Evolutionary conservation across 2,113 vertebrate species (phyloP).

Genomic region (Tenebrosternarchus preto): DNA sequence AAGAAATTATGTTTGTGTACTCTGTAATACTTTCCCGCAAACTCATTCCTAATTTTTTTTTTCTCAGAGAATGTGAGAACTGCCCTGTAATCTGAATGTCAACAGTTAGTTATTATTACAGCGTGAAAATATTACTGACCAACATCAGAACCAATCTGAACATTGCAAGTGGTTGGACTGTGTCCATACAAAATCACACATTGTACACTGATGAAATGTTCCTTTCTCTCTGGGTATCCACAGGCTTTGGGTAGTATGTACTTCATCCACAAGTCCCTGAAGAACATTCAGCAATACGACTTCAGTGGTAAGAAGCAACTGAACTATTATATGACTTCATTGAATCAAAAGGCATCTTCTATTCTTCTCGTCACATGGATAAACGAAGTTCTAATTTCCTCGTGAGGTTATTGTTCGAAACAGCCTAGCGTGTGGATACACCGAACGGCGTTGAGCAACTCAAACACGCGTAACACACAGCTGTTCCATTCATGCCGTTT

Average conservation of each 20-base stretch:
- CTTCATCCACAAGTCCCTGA: constrained; percentile 79
- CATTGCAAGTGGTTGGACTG: not conserved
- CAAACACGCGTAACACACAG: not conserved
- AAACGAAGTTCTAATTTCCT: not conserved
- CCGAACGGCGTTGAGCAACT: not conserved
- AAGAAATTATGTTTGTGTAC: not conserved
- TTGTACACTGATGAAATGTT: not conserved
- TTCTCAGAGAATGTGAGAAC: not conserved
- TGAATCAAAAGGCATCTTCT: not conserved
- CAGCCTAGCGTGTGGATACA: not conserved
- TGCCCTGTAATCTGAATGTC: not conserved
- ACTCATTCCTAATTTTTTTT: constrained; percentile 6
- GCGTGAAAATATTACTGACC: not conserved
- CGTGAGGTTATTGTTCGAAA: not conserved
- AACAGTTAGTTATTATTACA: constrained; percentile 1
- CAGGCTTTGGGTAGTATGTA: constrained; percentile 82
- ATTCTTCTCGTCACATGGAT: not conserved
- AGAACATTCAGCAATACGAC: constrained; percentile 77
- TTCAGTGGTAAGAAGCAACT: constrained; percentile 71
- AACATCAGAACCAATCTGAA: not conserved
- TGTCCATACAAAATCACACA: not conserved
- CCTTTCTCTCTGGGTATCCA: constrained; percentile 48
- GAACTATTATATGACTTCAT: not conserved
- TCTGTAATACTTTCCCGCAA: not conserved
- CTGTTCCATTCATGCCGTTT: constrained; percentile 5